Base-by-base conservation (phyloP, 2,888 invertebrate species). In the Erynnis tages region DNA sequence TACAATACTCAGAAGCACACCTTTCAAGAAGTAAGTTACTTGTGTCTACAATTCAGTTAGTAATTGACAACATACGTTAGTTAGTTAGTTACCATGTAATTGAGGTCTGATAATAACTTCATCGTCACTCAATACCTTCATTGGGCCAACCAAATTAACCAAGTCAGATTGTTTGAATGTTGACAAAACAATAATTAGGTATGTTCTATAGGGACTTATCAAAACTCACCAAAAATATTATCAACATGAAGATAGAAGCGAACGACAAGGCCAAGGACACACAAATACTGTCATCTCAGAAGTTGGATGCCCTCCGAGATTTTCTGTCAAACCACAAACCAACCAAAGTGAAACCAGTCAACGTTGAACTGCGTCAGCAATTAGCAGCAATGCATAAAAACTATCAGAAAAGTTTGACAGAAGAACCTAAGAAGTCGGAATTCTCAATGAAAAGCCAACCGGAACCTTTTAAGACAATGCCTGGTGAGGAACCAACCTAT, bases 261-360 rank as follows among this genome's bases (percentile, higher is more conserved):
- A 77, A 81, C 53, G 58, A 60, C 4, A 80, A 82, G 43, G 59
- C 79, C 7, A 78, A 82, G 46, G 82, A 87, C 38, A 19, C 40
- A n/a, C 77, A 80, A 14, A 62, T 82, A n/a, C 71, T 91, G 1
- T 82, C 89, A 0, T 65, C 75, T 1, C 80, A 80, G n/a, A 92
- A 92, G 70, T 67, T 88, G 0, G 85, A 90, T 29, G 89, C 90
- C 1, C 73, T 92, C 1, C 74, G 89, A 54, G 85, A 90, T 25
- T 74, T 90, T 61, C 71, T 92, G 0, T 82, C 87, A 0, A 89
- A 91, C 50, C 87, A 90, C 56, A 90, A 91, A 55, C 86, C 91
- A 0, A 71, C 82, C 0, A 90, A 87, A 64, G 84, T 92, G 2
- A 90, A 90, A 53, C 90, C 90, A 0, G 81, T 87, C 0, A 91